Evolutionary conservation across 2,888 invertebrate species (phyloP), one percentile per base, ranked within the genome.

Genomic region (Cerceris rybyensis): DNA sequence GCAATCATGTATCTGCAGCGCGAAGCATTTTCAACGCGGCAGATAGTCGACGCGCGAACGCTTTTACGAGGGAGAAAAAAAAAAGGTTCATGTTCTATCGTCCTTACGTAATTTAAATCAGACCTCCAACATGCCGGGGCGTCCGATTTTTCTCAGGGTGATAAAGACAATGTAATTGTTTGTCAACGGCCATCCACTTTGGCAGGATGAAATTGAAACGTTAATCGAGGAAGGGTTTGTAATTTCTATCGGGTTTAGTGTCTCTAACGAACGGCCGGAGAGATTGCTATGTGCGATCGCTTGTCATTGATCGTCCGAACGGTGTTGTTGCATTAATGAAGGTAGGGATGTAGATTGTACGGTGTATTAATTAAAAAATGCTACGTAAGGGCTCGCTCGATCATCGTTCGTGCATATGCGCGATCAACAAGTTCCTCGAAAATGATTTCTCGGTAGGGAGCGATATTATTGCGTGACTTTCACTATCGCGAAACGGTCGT

Each of bases 401-500:
- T 14, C 14, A 52, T 39, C 39, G 59, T 78, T 77, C 77, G 77
- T 77, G 79, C 66, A 52, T 55, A 61, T 64, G 68, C 60, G 50
- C 60, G 70, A 83, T 81, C 83, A 83, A 83, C 83, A 83, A 83
- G 83, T 83, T 68, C 81, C 63, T 64, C 64, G 75, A 71, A 78
- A 82, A 80, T 69, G 60, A 70, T 80, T 80, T 83, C 65, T 64
- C 69, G 67, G 41, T 71, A 68, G 55, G 55, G 66, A 83, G 83
- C 64, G 81, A 83, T 83, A 78, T 81, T 78, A 75, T 83, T 83
- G 83, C 83, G 83, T 83, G 83, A 83, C 83, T 78, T 63, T 72
- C 68, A 16, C 65, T 74, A 78, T 81, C 81, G 81, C 71, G 70
- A 68, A 57, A 61, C 41, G 50, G 59, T 60, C 78, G 65, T 58